These are phyloP conservation scores for Lacanobia oleracea DNA, from an alignment of 2,888 invertebrate species.

Conservation along the genomic window DNA sequence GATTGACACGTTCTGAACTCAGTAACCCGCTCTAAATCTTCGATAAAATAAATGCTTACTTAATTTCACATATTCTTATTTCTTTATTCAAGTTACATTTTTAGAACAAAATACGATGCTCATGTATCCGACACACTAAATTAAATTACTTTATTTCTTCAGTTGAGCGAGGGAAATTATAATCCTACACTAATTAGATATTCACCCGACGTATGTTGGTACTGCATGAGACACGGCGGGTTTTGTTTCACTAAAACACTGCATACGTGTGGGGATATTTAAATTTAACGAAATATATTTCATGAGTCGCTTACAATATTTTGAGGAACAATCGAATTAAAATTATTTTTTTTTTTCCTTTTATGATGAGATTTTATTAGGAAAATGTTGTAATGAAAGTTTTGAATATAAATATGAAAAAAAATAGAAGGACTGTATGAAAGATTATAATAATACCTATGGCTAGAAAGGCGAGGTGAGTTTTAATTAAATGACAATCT, in stretches of 20 bases:
- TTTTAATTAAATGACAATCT: too few relatives aligned
- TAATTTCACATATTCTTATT: neutral
- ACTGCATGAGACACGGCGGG: constrained; percentile 50
- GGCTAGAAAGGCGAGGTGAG: too few relatives aligned
- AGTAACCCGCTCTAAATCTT: neutral
- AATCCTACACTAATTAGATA: constrained; percentile 61
- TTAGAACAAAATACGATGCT: constrained; percentile 7
- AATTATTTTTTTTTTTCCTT: neutral
- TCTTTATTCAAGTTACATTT: neutral
- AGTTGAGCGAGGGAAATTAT: constrained; percentile 57
- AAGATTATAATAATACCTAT: too few relatives aligned
- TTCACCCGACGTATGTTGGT: constrained; percentile 60
- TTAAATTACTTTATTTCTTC: constrained; percentile 60
- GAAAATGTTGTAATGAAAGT: neutral
- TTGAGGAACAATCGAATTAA: neutral
- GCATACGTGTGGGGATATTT: constrained; percentile 51
- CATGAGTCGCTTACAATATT: neutral
- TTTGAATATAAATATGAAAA: neutral
- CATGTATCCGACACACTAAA: constrained; percentile 30
- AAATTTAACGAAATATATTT: constrained; percentile 36
- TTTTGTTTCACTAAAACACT: constrained; percentile 54
- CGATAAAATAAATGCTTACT: neutral
- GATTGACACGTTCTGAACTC: too few relatives aligned
- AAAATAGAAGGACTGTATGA: too few relatives aligned
- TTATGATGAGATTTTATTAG: neutral